These are phyloP conservation scores for Semnornis frantzii DNA, from an alignment of 2,113 vertebrate genomes.

Conservation along the genomic window DNA sequence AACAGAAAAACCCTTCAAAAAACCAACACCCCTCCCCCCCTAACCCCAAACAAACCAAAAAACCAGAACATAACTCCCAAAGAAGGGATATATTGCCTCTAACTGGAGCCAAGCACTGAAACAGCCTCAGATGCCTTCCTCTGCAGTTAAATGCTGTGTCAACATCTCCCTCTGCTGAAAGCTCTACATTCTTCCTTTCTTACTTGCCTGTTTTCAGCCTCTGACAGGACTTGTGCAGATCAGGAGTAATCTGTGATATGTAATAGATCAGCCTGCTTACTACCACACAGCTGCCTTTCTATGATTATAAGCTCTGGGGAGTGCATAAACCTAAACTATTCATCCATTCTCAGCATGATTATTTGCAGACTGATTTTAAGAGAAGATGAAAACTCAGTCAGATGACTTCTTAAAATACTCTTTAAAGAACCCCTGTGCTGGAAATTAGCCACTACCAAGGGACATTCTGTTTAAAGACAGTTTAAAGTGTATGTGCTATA, in stretches of 20 bases:
- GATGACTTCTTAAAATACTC: slow-evolving; percentile 19
- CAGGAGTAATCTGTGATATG: not conserved
- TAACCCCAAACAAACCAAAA: not conserved
- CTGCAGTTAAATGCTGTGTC: slow-evolving; percentile 54
- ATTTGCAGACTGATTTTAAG: not conserved
- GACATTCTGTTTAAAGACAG: not conserved
- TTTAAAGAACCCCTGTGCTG: not conserved
- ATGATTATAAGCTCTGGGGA: not conserved
- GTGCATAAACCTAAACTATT: not conserved
- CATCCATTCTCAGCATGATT: not conserved
- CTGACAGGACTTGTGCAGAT: not conserved
- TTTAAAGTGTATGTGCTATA: not conserved
- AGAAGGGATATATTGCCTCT: not conserved
- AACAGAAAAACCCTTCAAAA: not conserved
- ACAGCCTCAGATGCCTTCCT: not conserved
- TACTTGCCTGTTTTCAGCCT: not conserved
- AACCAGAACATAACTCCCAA: not conserved
- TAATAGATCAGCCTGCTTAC: not conserved
- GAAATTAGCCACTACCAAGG: not conserved
- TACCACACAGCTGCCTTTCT: not conserved
- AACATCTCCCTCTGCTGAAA: slow-evolving; percentile 78
- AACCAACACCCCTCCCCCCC: too few species aligned
- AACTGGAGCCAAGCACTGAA: not conserved
- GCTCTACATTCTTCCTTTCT: slow-evolving; percentile 46
- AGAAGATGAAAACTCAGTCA: not conserved